Evolutionary conservation across 2,888 invertebrate genomes (phyloP).

Genomic region (Rapana venosa): DNA sequence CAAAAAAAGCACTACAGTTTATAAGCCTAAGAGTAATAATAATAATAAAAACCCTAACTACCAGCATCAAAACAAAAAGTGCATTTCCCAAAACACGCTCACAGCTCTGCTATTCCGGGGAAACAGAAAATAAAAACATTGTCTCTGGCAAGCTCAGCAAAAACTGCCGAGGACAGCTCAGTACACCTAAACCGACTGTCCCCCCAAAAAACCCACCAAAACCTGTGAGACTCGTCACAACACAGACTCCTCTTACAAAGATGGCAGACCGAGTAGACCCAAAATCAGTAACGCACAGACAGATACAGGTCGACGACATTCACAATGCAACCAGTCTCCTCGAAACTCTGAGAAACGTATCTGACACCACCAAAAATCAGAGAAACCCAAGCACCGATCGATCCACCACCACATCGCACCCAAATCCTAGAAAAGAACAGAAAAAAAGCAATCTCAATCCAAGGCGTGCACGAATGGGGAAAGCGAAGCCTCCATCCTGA

Average conservation of each 20-base stretch:
- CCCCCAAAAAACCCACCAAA: not conserved
- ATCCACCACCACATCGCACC: constrained; percentile 17
- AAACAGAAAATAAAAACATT: not conserved
- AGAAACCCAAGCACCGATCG: not conserved
- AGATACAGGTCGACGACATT: not conserved
- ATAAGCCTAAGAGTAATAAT: not conserved
- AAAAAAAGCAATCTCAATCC: not conserved
- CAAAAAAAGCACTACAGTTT: not conserved
- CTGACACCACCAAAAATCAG: not conserved
- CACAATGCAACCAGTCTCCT: not conserved
- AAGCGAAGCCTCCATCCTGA: not conserved
- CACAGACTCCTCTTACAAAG: not conserved
- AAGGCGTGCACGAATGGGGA: not conserved
- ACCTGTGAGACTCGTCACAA: not conserved
- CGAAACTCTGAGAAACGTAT: not conserved
- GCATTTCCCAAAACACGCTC: not conserved
- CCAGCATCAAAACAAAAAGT: not conserved
- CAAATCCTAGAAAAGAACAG: not conserved
- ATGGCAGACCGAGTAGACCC: not conserved
- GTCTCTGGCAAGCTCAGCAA: not conserved
- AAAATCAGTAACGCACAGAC: not conserved
- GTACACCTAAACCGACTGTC: not conserved
- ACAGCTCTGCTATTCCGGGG: no score
- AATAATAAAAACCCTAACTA: not conserved
- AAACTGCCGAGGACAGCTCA: not conserved